Evolutionary conservation across 2,888 invertebrate genomes (phyloP).

Genomic region (Petrolisthes cinctipes): DNA sequence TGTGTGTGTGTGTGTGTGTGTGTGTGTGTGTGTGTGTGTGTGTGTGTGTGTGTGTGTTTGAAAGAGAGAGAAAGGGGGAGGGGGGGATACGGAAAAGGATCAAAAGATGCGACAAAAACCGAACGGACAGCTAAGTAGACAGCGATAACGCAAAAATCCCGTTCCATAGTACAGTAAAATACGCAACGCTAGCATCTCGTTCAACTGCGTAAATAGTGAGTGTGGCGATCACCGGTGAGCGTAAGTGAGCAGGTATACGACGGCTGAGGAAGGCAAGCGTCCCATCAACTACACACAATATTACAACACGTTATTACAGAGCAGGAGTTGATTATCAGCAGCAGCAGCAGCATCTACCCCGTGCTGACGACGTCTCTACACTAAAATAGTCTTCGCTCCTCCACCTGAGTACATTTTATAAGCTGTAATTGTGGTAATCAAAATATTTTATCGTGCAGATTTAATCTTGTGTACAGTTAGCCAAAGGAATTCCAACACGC

Average conservation of each 20-base stretch:
- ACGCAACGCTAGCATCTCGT: background rate
- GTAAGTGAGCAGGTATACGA: constrained; percentile 20
- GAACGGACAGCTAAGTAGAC: background rate
- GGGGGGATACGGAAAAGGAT: background rate
- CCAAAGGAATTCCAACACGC: too few relatives aligned
- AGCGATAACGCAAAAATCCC: background rate
- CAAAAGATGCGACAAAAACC: background rate
- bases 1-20: too few relatives aligned
- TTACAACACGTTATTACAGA: constrained; percentile 34
- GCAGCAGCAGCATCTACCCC: constrained; percentile 9
- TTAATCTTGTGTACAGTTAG: constrained; percentile 41
- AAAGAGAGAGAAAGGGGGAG: background rate
- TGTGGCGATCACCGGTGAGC: background rate
- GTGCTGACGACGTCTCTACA: background rate
- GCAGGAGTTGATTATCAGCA: constrained; percentile 20
- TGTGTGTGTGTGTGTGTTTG: background rate
- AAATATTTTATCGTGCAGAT: constrained; percentile 43
- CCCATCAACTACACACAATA: constrained; percentile 39
- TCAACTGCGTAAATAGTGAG: background rate
- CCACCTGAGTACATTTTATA: constrained; percentile 34
- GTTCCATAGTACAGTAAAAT: background rate
- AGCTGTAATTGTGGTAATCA: constrained; percentile 47
- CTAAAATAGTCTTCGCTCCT: constrained; percentile 19
- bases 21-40: too few relatives aligned
- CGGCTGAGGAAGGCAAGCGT: constrained; percentile 1